phyloP scores from a whole-genome alignment of 37 sponge, comb jelly and placozoan genomes.

The Agelas oroides region DNA sequence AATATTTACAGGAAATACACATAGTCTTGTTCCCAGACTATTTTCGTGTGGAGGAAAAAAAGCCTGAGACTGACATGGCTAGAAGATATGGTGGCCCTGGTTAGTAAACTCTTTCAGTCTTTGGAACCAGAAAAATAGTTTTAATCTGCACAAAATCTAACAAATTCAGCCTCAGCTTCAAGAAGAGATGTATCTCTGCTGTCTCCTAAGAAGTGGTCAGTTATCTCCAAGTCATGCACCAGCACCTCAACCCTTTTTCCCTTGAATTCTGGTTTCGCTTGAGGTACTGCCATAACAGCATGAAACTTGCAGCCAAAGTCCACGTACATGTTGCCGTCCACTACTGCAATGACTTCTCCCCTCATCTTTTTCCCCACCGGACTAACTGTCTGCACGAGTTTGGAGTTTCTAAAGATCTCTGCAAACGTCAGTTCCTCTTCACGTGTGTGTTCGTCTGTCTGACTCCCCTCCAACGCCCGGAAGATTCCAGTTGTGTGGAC shows the following conservation, averaged over 20 bases:
- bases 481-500: too few species aligned
- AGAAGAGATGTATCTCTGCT: constrained; percentile 54
- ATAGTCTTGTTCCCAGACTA: too few species aligned
- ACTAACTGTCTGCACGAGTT: constrained; percentile 34
- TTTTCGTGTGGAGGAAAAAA: too few species aligned
- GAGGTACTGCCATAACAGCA: constrained; percentile 57
- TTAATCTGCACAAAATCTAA: too few species aligned
- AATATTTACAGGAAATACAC: too few species aligned
- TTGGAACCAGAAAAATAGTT: too few species aligned
- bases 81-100: too few species aligned
- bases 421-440: constrained; percentile 33
- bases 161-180: constrained; percentile 59
- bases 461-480: too few species aligned
- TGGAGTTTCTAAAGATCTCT: constrained; percentile 37
- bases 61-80: too few species aligned
- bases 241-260: constrained; percentile 50
- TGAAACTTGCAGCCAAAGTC: constrained; percentile 87
- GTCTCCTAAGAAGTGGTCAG: constrained; percentile 65
- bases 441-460: too few species aligned
- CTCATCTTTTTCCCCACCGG: constrained; percentile 52
- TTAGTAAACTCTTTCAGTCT: too few species aligned
- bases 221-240: constrained; percentile 61
- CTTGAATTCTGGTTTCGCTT: background rate
- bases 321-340: constrained; percentile 60
- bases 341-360: constrained; percentile 65